Evolutionary conservation across 35 echinoderm and acorn worm genomes (phyloP).

Genomic region (Lytechinus variegatus): DNA sequence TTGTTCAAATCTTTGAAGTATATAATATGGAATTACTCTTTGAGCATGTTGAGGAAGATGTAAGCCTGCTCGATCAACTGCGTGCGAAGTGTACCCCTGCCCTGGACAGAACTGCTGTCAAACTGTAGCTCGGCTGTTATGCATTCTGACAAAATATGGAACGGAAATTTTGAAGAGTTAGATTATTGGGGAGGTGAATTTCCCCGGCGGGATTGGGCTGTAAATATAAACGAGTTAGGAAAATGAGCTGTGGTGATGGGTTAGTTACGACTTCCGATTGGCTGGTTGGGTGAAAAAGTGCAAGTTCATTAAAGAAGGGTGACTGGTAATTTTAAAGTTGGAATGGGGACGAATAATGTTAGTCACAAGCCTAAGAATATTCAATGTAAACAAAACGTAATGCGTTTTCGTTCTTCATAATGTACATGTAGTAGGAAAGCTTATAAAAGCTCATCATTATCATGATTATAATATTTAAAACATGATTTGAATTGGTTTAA

Average conservation of each 20-base stretch:
- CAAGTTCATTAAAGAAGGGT: not conserved
- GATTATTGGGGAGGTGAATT: not conserved
- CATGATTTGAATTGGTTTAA: no score
- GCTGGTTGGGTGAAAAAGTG: not conserved
- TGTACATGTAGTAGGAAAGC: no score
- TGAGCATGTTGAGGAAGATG: not conserved
- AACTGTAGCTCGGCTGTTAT: not conserved
- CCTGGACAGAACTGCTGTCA: not conserved
- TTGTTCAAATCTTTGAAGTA: not conserved
- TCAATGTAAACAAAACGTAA: not conserved
- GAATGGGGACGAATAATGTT: not conserved
- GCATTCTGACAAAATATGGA: not conserved
- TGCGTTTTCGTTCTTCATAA: no score
- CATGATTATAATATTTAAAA: no score
- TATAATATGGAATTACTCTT: no score
- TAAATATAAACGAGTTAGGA: not conserved
- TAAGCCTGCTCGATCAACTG: not conserved
- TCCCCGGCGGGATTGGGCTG: not conserved
- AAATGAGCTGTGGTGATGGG: not conserved
- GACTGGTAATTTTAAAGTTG: not conserved
- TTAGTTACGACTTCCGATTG: slow-evolving; percentile 12
- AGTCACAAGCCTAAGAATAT: not conserved
- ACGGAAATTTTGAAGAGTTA: not conserved
- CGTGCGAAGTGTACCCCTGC: not conserved
- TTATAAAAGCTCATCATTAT: no score